Percentiles rank a stretch among this genome's conserved stretches.
phyloP scores from a whole-genome alignment of 2,113 vertebrate species.

The Gobiocypris rarus region DNA sequence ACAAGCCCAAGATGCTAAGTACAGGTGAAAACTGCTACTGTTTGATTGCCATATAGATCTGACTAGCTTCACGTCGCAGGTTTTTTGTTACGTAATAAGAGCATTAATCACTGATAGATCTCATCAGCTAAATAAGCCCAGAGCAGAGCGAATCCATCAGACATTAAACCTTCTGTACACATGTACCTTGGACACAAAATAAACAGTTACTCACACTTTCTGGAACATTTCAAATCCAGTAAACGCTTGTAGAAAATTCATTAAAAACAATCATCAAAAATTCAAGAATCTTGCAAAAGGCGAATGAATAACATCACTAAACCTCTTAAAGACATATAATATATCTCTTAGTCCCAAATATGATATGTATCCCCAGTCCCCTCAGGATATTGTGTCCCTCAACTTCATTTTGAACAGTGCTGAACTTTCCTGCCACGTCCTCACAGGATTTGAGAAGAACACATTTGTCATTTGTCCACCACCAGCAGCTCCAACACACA shows the following conservation, averaged over 20 bases:
- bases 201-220: background rate
- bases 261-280: background rate
- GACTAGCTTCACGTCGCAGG: background rate
- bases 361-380: background rate
- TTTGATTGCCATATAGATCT: background rate
- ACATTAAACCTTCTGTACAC: background rate
- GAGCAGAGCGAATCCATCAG: background rate
- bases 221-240: background rate
- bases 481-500: background rate
- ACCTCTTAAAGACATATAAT: background rate
- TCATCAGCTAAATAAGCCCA: background rate
- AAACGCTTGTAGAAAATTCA: background rate
- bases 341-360: background rate
- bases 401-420: background rate
- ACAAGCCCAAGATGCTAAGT: background rate
- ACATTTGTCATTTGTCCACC: background rate
- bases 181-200: conserved; percentile 1
- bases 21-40: background rate
- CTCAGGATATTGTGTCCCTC: background rate
- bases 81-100: background rate
- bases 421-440: background rate
- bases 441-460: background rate
- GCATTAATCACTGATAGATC: background rate
- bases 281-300: no score
- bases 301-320: background rate